These are phyloP conservation scores for Drosophila sulfurigaster DNA, from an alignment of 1,140 invertebrate genomes.

Conservation along the genomic window DNA sequence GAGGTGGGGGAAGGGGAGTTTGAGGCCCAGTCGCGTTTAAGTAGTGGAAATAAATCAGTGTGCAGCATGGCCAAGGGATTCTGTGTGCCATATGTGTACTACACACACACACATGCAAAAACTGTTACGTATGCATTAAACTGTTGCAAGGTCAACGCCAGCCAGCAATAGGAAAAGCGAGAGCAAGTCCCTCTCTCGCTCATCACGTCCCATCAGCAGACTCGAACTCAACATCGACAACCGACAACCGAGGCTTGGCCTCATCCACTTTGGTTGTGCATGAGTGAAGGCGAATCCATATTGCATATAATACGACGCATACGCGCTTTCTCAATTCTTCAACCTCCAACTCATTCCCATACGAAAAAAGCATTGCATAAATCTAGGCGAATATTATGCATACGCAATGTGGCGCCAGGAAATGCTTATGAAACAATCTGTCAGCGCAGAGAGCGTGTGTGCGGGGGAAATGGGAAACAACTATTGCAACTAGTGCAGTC, in stretches of 20 bases:
- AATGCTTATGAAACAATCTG: conserved; percentile 46
- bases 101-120: conserved; percentile 14
- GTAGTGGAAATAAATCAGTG: conserved; percentile 65
- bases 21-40: conserved; percentile 34
- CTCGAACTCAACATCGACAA: background rate
- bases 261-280: conserved; percentile 16
- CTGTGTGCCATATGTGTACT: conserved; percentile 33
- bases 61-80: conserved; percentile 8
- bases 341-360: background rate
- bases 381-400: conserved; percentile 70
- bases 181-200: background rate
- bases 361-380: conserved; percentile 64
- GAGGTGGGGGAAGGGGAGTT: too few species aligned
- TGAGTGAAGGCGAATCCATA: conserved; percentile 38
- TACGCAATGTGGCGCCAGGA: conserved; percentile 45
- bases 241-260: background rate
- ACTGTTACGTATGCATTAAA: conserved; percentile 43
- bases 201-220: conserved; percentile 36
- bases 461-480: background rate
- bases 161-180: background rate
- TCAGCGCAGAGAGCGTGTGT: background rate
- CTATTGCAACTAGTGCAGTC: background rate
- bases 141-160: conserved; percentile 48
- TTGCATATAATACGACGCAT: conserved; percentile 17
- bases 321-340: background rate